These are phyloP conservation scores for Scytalopus superciliaris DNA, from an alignment of 2,113 vertebrate genomes.

Conservation along the genomic window DNA sequence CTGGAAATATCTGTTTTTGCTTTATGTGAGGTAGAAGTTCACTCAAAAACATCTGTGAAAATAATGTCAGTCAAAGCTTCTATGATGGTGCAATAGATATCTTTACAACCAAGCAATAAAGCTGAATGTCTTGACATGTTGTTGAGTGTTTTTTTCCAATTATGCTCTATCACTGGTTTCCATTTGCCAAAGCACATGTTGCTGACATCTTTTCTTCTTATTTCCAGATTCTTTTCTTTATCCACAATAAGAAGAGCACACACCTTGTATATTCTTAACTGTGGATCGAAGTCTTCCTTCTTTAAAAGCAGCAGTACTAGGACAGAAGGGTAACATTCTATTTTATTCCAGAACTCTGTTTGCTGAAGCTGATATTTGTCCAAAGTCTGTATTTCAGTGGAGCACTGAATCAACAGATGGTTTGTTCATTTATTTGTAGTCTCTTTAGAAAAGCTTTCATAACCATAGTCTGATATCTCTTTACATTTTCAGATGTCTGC, in stretches of 20 bases:
- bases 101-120: neutral
- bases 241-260: neutral
- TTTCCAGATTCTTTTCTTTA: neutral
- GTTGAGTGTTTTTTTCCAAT: neutral
- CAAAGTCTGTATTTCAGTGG: neutral
- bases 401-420: neutral
- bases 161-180: neutral
- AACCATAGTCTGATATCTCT: neutral
- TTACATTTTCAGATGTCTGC: neutral
- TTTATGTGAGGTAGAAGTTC: neutral
- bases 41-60: neutral
- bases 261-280: neutral
- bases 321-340: accelerated
- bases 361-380: neutral
- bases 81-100: neutral
- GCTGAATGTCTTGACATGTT: neutral
- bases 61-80: neutral
- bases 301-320: neutral
- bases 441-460: neutral
- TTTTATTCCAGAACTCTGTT: neutral
- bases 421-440: neutral
- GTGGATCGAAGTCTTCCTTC: neutral
- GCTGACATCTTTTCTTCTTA: neutral
- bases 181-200: neutral
- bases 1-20: neutral